These are phyloP conservation scores for Matsumyia berberina DNA, from an alignment of 2,888 invertebrate genomes.

Conservation along the genomic window DNA sequence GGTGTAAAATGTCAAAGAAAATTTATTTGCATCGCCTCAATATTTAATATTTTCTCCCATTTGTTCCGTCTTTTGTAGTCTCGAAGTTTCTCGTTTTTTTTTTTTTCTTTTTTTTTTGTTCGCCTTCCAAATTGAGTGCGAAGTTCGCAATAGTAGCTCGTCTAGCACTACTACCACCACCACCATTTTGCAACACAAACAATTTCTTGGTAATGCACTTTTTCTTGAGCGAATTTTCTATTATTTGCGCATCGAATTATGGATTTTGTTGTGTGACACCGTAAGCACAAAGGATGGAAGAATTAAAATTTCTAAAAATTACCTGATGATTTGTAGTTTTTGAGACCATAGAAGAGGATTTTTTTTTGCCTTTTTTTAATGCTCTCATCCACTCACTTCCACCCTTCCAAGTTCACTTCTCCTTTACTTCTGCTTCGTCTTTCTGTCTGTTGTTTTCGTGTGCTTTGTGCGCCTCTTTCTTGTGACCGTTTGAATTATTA, in stretches of 20 bases:
- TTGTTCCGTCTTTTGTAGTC: constrained; percentile 54
- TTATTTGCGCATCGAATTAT: neutral
- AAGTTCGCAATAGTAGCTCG: constrained; percentile 69
- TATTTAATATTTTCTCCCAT: constrained; percentile 14
- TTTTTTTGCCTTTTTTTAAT: constrained; percentile 45
- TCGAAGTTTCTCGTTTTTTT: constrained; percentile 28
- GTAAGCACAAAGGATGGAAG: neutral
- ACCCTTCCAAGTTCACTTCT: constrained; percentile 73
- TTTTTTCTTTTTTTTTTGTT: neutral
- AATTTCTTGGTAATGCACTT: constrained; percentile 67
- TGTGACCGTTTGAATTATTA: constrained; percentile 43
- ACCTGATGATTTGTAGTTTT: constrained; percentile 48
- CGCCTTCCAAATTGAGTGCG: constrained; percentile 49
- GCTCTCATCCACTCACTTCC: constrained; percentile 64
- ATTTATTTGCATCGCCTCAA: constrained; percentile 16
- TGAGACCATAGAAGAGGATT: constrained; percentile 39
- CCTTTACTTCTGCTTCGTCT: constrained; percentile 57
- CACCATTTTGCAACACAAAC: constrained; percentile 76
- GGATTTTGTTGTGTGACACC: neutral
- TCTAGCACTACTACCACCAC: constrained; percentile 62
- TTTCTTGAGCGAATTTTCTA: constrained; percentile 14
- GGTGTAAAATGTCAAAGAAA: constrained; percentile 2
- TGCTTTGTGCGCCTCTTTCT: constrained; percentile 55
- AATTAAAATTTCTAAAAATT: constrained; percentile 31
- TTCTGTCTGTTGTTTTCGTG: constrained; percentile 48